Evolutionary conservation across 1,140 invertebrate species (phyloP).

Genomic region (Diachasma alloeum): DNA sequence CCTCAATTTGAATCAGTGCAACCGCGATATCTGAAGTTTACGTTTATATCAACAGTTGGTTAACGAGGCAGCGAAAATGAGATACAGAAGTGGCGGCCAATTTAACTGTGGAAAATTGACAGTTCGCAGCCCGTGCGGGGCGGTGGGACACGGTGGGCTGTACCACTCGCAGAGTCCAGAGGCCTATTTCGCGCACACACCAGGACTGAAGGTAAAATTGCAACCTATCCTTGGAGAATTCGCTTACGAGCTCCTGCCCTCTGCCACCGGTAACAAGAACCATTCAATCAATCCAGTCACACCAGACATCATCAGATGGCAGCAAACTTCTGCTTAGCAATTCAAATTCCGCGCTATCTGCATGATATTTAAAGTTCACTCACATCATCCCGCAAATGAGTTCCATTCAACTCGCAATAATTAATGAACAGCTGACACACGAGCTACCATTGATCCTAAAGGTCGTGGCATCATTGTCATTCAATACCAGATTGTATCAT

Average conservation of each 20-base stretch:
- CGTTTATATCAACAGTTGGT: slow-evolving; percentile 68
- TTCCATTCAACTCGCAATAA: not conserved
- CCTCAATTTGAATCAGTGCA: too few relatives aligned
- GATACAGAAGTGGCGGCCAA: slow-evolving; percentile 91
- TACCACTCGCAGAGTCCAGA: slow-evolving; percentile 99
- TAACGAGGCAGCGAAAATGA: slow-evolving; percentile 92
- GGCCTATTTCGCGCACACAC: slow-evolving; percentile 95
- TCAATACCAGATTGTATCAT: not conserved
- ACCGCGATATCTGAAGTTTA: not conserved
- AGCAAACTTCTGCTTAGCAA: not conserved
- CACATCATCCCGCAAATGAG: not conserved
- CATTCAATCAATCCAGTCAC: not conserved
- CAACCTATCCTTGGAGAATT: not conserved
- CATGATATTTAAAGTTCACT: slow-evolving; percentile 6
- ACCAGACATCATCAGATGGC: not conserved
- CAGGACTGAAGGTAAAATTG: slow-evolving; percentile 86
- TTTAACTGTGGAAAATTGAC: slow-evolving; percentile 94
- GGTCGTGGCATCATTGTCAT: not conserved
- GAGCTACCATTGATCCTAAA: not conserved
- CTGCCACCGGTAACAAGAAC: too few relatives aligned
- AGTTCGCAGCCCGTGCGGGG: slow-evolving; percentile 86
- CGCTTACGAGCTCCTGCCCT: too few relatives aligned
- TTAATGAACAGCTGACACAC: not conserved
- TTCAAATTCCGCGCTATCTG: not conserved
- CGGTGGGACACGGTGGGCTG: slow-evolving; percentile 90